phyloP scores from a whole-genome alignment of 1,140 invertebrate genomes.

The Drosophila ananassae region DNA sequence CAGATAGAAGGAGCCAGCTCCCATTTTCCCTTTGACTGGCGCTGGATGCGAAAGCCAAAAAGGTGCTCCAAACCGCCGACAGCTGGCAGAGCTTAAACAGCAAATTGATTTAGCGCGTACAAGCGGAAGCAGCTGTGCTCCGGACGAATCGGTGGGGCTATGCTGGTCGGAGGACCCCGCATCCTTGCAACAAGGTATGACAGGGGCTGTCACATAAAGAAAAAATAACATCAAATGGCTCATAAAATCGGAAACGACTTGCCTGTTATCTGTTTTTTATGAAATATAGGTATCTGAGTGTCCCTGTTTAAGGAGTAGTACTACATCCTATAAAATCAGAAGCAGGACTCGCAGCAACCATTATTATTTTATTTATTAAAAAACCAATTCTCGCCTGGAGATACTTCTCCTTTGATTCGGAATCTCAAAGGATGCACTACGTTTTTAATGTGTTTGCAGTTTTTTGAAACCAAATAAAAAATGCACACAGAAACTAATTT shows the following conservation, averaged over 20 bases:
- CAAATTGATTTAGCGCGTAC: constrained; percentile 82
- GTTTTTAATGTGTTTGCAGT: background rate
- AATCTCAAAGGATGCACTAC: background rate
- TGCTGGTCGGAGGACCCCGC: constrained; percentile 15
- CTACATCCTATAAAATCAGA: background rate
- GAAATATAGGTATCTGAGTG: background rate
- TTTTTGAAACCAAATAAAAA: background rate
- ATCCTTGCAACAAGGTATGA: background rate
- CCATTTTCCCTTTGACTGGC: constrained; percentile 63
- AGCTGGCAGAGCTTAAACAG: constrained; percentile 67
- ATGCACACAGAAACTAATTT: constrained; percentile 12
- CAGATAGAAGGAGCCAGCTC: constrained; percentile 3
- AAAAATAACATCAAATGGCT: background rate
- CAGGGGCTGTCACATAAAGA: background rate
- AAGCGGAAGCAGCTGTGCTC: constrained; percentile 70
- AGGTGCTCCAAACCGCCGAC: constrained; percentile 52
- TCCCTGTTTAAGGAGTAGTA: background rate
- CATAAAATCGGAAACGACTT: constrained; percentile 1
- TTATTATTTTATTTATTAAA: background rate
- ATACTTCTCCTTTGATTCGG: background rate
- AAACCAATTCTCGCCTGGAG: background rate
- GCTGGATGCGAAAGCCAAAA: constrained; percentile 64
- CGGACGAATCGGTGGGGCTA: constrained; percentile 31
- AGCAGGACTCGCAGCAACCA: background rate
- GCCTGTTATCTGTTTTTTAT: background rate